Evolutionary conservation across 1,140 invertebrate species (phyloP), one percentile per base, ranked within the genome.

Genomic region (Hylaeus anthracinus): DNA sequence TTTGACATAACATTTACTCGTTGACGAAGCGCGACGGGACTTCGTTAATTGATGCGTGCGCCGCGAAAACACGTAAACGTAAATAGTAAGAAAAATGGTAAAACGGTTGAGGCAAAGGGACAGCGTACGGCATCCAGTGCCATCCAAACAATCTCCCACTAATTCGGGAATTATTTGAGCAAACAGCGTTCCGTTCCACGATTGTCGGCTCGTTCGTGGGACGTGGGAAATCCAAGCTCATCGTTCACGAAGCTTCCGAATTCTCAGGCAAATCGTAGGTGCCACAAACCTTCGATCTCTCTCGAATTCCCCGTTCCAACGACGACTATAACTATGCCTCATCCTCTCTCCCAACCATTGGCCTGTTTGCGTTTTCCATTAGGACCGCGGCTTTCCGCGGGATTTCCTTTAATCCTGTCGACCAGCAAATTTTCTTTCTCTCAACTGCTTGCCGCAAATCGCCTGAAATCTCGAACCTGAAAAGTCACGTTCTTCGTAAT

Each of bases 141-240:
- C 39, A n/a, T 39, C 69, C 53, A 39, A 71, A 71, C 60, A 64
- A 14, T 26, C 74, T n/a, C 9, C 45, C 66, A 70, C 66, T 81
- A 81, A 76, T 77, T 77, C 73, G 74, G 73, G 73, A 81, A 81
- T 81, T 81, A 75, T 81, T 81, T 77, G 64, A 45, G 72, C 58
- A 81, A 81, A 76, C 72, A 81, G 12, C 48, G 39, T 69, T 63
- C 72, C 56, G 56, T 63, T 37, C 65, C 43, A 64, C 73, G 72
- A 75, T 76, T 81, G 79, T 76, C 65, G 72, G 79, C 53, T 41
- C 48, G 26, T 53, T 51, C 10, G 51, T 51, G 39, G 48, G 53
- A 80, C 55, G 55, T 75, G 79, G 72, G 72, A 76, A 76, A 81
- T 76, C 45, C n/a, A 65, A 64, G 41, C 39, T 1, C 71, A 43